Conservation (phyloP, 2,113 vertebrate species). For the human (Homo sapiens) region DNA sequence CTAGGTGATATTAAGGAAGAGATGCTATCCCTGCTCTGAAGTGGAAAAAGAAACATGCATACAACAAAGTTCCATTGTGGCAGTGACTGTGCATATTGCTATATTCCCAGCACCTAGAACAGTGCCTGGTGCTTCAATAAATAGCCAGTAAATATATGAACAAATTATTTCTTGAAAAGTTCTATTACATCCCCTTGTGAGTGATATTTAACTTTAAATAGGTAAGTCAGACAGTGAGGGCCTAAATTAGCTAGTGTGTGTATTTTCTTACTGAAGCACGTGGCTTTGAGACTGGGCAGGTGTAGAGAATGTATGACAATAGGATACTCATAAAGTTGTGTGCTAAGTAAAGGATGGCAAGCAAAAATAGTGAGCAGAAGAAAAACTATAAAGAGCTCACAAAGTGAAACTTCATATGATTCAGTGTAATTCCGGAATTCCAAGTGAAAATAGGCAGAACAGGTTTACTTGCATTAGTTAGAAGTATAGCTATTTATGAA, state of each 20-base stretch:
- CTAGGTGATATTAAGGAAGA: neutral
- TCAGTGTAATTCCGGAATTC: neutral
- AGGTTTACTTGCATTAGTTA: neutral
- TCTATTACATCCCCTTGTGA: neutral
- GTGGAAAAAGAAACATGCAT: neutral
- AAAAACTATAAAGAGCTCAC: neutral
- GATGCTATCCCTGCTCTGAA: neutral
- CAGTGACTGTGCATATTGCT: neutral
- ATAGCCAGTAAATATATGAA: neutral
- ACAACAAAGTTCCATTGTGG: neutral
- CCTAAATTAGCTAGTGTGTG: neutral
- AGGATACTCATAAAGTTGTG: neutral
- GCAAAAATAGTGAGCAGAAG: neutral
- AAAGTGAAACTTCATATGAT: neutral
- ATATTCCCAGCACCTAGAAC: neutral
- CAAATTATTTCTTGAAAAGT: neutral
- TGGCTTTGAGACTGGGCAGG: neutral
- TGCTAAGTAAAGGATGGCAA: neutral
- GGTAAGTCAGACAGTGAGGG: neutral
- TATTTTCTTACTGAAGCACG: neutral
- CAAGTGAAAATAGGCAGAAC: neutral
- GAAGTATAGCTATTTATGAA: neutral
- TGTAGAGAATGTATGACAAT: neutral
- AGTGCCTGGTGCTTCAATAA: neutral
- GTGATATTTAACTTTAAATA: conserved; percentile 24